A percentile compares a stretch with the other conserved stretches of the same genome.
Evolutionary conservation across 1,140 invertebrate species (phyloP).

Genomic region (Gryllus bimaculatus): DNA sequence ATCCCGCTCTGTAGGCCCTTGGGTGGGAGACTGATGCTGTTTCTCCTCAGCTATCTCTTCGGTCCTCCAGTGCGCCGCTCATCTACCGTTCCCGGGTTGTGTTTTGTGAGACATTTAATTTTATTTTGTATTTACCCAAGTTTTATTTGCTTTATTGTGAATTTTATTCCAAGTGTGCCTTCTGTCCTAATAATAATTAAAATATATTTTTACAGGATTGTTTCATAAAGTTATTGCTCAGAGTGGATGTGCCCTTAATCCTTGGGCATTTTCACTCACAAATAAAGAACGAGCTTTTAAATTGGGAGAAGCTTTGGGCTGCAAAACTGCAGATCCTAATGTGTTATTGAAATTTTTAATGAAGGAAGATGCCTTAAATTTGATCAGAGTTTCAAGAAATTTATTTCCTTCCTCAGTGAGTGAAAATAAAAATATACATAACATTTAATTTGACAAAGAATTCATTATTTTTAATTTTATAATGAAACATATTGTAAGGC

Average conservation of each 20-base stretch:
- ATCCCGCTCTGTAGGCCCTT: no score
- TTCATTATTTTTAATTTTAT: background rate
- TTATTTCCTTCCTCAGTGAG: background rate
- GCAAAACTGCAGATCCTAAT: conserved; percentile 33
- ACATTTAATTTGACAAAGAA: background rate
- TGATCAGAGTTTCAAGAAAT: conserved; percentile 27
- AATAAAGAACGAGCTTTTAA: conserved; percentile 32
- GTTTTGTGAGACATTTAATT: no score
- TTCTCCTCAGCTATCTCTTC: no score
- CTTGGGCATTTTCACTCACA: conserved; percentile 40
- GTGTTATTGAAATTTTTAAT: conserved; percentile 37
- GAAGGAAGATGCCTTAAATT: conserved; percentile 32
- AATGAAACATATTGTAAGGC: no score
- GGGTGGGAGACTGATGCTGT: no score
- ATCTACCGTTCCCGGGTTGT: no score
- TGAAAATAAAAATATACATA: background rate
- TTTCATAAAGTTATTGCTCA: conserved; percentile 53
- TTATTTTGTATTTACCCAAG: no score
- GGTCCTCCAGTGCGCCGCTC: no score
- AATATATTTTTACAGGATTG: conserved; percentile 32
- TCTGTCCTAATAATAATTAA: no score
- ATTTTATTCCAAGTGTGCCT: no score
- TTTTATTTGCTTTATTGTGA: no score
- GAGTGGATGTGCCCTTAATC: conserved; percentile 53
- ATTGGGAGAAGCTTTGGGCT: conserved; percentile 35